Base-by-base conservation (phyloP, 1,140 invertebrate species). In the Laodelphax striatellus region DNA sequence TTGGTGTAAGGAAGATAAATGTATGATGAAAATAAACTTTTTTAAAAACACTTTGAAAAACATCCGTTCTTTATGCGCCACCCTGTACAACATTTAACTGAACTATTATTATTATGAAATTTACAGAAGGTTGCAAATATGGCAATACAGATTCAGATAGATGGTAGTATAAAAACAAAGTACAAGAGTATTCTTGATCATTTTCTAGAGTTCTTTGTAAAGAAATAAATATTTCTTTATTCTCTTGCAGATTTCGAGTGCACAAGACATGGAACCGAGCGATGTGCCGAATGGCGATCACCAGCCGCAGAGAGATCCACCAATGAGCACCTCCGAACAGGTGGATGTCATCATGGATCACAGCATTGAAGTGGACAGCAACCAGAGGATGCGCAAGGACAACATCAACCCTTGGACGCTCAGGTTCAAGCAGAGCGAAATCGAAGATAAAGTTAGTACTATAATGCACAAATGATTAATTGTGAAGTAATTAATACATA, bases 311-410 rank as follows among this genome's bases (percentile, higher is more conserved):
- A 61, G 8, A n/a, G 67, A 0, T 1, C 60, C 62, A 24, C 50
- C 62, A 1, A 60, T 62, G 22, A 65, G 61, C 16, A 53, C 73
- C 1, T 76, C 76, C 3, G 82, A 87, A 65, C 82, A 93, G 77
- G 83, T 93, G 24, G 88, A 92, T 67, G 88, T 90, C 65, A 85
- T 93, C 61, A 88, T 93, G 62, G 91, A 93, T 65, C 83, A 90
- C 64, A 88, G 83, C 58, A 94, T 96, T 34, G 92, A 97, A 75
- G 92, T 94, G 46, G 89, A 90, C 66, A 94, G 89, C 62, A 95
- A 97, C 72, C 92, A 93, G 67, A 79, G 88, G 58, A 94, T 97
- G 80, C 80, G 92, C 17, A 82, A 84, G 13, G 88, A 90, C 21
- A 92, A 96, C 73, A 86, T 96, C 63, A 85, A 87, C 68, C 75